These are phyloP conservation scores for Amphiprion ocellaris DNA, from an alignment of 2,113 vertebrate species.

Conservation along the genomic window DNA sequence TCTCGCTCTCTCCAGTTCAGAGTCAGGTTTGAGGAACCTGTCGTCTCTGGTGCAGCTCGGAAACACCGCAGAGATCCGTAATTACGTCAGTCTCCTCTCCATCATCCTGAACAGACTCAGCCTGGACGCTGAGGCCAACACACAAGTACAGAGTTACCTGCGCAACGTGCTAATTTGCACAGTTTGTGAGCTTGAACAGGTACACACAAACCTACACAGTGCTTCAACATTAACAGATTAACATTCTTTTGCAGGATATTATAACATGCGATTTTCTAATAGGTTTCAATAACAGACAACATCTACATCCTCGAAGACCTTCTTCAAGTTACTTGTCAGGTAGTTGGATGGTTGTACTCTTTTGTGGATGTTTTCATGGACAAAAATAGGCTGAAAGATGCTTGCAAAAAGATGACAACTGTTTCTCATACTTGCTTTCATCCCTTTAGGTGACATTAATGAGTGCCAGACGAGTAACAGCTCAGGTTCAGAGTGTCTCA, in stretches of 20 bases:
- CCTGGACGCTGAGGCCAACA: conserved; percentile 48
- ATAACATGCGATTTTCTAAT: conserved; percentile 23
- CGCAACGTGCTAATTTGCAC: conserved; percentile 80
- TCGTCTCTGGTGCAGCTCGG: conserved; percentile 79
- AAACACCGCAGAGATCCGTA: conserved; percentile 78
- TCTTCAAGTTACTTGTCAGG: conserved; percentile 79
- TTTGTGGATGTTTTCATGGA: background rate
- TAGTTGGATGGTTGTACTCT: conserved; percentile 43
- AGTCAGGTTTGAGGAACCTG: conserved; percentile 81
- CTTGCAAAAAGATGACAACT: background rate
- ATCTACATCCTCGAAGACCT: conserved; percentile 81
- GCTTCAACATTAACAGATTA: background rate
- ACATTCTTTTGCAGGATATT: background rate
- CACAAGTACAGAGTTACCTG: conserved; percentile 64
- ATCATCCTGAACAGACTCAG: conserved; percentile 81
- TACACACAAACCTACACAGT: conserved; percentile 32
- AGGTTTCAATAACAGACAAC: conserved; percentile 78
- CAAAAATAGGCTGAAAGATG: background rate
- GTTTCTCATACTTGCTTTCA: background rate
- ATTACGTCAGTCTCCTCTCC: conserved; percentile 82
- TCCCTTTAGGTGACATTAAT: conserved; percentile 72
- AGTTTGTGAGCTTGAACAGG: conserved; percentile 79
- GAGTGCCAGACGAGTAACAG: conserved; percentile 70
- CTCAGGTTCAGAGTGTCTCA: conserved; percentile 52
- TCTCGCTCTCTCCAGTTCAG: conserved; percentile 73